Evolutionary conservation across 2,113 vertebrate species (phyloP).

Genomic region (Octodon degus): DNA sequence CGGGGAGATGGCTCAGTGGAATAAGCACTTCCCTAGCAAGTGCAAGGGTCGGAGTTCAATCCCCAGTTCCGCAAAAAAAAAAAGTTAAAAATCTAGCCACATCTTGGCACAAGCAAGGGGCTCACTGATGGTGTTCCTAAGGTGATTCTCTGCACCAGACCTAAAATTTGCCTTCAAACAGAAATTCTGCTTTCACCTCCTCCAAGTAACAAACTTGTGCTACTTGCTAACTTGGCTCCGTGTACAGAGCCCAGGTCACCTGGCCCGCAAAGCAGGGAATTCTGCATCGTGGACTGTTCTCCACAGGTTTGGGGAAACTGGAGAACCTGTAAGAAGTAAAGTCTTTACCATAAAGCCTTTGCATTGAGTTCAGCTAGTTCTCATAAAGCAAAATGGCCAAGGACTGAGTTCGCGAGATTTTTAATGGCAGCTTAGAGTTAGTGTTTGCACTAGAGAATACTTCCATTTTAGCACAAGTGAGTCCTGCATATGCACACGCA

Average conservation of each 20-base stretch:
- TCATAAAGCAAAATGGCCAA: slow-evolving; percentile 7
- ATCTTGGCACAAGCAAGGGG: background rate
- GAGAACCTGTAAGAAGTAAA: slow-evolving; percentile 47
- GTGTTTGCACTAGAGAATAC: slow-evolving; percentile 16
- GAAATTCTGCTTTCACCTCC: background rate
- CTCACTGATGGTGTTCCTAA: slow-evolving; percentile 1
- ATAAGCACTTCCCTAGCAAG: too few species aligned
- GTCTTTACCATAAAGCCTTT: slow-evolving; percentile 14
- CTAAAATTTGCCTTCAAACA: slow-evolving; percentile 50
- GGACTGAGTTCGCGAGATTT: background rate
- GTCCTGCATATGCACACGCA: background rate
- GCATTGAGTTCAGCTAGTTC: background rate
- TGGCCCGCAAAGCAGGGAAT: background rate
- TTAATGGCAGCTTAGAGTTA: slow-evolving; percentile 18
- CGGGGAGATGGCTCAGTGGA: background rate
- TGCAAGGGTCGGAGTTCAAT: too few species aligned
- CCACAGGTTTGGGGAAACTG: slow-evolving; percentile 37
- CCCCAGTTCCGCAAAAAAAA: too few species aligned
- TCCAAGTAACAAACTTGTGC: background rate
- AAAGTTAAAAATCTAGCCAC: slow-evolving; percentile 26
- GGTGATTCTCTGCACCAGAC: background rate
- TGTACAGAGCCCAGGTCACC: background rate
- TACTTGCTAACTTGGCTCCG: background rate
- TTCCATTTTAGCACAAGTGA: slow-evolving; percentile 3
- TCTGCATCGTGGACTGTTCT: slow-evolving; percentile 32